phyloP scores from a whole-genome alignment of 92 coral and sea anemone genomes.

The Pocillopora grandis region DNA sequence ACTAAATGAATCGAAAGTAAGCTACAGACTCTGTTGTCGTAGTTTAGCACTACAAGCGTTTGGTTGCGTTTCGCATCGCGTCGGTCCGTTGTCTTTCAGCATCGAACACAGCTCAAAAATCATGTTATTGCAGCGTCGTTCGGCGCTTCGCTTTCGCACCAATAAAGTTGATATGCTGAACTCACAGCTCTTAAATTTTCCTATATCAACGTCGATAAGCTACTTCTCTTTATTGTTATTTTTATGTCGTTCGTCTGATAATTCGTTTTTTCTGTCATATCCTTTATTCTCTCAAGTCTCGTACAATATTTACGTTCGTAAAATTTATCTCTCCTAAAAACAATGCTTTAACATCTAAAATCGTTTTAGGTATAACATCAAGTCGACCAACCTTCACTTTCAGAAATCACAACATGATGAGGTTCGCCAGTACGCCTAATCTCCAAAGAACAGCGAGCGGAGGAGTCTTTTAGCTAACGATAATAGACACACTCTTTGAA shows the following conservation, averaged over 20 bases:
- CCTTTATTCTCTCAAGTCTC: background rate
- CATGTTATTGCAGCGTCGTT: too few species aligned
- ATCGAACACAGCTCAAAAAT: background rate
- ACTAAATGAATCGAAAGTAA: conserved; percentile 15
- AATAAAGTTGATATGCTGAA: background rate
- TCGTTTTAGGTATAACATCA: background rate
- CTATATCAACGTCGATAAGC: background rate
- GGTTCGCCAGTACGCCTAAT: background rate
- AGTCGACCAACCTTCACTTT: conserved; percentile 10
- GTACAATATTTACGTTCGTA: background rate
- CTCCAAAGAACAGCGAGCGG: background rate
- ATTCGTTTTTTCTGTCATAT: background rate
- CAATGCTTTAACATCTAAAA: background rate
- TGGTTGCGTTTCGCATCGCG: background rate
- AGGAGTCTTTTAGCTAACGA: background rate
- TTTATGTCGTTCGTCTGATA: background rate
- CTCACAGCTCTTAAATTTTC: background rate
- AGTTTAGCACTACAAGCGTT: background rate
- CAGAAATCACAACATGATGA: background rate
- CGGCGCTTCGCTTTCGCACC: background rate
- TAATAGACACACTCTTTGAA: background rate
- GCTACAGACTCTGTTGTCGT: background rate
- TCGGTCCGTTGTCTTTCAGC: background rate
- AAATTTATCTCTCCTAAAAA: background rate
- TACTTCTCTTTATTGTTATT: background rate